phyloP scores from a whole-genome alignment of 2,797 vertebrate species.

The Chiropotes sagulatus region DNA sequence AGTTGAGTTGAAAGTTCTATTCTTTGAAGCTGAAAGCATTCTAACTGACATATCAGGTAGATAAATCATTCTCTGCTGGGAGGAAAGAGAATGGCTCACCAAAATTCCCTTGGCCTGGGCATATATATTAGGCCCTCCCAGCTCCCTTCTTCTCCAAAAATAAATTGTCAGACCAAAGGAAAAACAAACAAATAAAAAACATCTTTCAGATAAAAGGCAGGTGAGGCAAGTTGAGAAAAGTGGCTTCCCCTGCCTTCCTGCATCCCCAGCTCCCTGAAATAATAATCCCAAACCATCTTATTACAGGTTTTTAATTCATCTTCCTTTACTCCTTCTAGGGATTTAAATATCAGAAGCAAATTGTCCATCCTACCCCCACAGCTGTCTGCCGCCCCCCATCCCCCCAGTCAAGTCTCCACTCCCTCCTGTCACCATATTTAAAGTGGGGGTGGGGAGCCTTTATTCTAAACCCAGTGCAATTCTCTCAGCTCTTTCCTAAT shows the following conservation, averaged over 20 bases:
- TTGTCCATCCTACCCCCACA: not conserved
- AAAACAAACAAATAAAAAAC: not conserved
- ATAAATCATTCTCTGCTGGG: constrained; percentile 56
- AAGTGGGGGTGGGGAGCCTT: constrained; percentile 23
- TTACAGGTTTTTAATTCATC: constrained; percentile 38
- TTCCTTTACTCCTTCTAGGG: constrained; percentile 74
- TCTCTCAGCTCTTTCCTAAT: constrained; percentile 82
- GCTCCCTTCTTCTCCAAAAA: not conserved
- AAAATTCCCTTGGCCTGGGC: constrained; percentile 35
- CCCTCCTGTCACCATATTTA: constrained; percentile 68
- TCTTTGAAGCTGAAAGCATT: constrained; percentile 40
- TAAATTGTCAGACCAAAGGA: not conserved
- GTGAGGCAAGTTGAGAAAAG: not conserved
- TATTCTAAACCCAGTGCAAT: constrained; percentile 82
- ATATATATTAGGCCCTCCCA: not conserved
- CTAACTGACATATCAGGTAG: constrained; percentile 37
- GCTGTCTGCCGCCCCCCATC: not conserved
- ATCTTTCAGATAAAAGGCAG: not conserved
- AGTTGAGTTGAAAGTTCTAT: constrained; percentile 31
- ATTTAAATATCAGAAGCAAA: constrained; percentile 71
- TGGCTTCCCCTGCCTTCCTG: not conserved
- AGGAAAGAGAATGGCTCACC: constrained; percentile 56
- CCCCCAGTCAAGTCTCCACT: not conserved
- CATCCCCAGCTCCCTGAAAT: not conserved
- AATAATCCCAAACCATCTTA: constrained; percentile 22